Conservation (phyloP, 1,140 invertebrate species). For the Heliconius hermathena region DNA sequence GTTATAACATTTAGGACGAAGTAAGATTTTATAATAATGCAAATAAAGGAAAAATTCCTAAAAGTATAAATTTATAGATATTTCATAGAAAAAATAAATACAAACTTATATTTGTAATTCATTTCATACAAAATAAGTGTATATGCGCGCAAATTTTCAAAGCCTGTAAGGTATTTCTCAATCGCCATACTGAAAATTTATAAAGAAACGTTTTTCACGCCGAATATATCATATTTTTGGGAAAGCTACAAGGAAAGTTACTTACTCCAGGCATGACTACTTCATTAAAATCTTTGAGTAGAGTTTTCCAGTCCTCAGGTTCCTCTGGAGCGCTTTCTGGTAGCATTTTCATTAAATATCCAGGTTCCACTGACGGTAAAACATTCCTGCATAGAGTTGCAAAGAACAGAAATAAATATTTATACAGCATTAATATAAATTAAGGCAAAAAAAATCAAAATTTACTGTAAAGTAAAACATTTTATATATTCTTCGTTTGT, state of each 20-base stretch:
- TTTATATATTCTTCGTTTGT: background rate
- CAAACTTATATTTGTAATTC: no score
- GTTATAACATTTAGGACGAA: no score
- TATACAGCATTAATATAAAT: background rate
- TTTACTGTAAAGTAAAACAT: background rate
- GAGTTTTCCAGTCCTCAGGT: slow-evolving; percentile 90
- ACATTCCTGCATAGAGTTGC: slow-evolving; percentile 82
- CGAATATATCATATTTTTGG: slow-evolving; percentile 16
- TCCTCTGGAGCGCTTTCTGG: slow-evolving; percentile 89
- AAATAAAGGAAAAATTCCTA: no score
- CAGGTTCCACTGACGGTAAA: slow-evolving; percentile 88
- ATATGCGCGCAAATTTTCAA: no score
- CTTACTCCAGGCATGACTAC: slow-evolving; percentile 93
- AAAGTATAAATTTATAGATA: no score
- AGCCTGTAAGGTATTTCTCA: no score
- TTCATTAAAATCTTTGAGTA: slow-evolving; percentile 91
- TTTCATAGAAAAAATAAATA: no score
- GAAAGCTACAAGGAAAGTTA: slow-evolving; percentile 31
- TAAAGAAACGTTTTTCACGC: background rate
- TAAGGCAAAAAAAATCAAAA: background rate
- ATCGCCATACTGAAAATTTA: no score
- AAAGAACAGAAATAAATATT: background rate
- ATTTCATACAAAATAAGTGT: no score
- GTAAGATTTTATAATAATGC: no score
- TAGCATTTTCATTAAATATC: slow-evolving; percentile 88